These are phyloP conservation scores for Salmo trutta DNA, from an alignment of 2,797 vertebrate genomes.

Conservation along the genomic window DNA sequence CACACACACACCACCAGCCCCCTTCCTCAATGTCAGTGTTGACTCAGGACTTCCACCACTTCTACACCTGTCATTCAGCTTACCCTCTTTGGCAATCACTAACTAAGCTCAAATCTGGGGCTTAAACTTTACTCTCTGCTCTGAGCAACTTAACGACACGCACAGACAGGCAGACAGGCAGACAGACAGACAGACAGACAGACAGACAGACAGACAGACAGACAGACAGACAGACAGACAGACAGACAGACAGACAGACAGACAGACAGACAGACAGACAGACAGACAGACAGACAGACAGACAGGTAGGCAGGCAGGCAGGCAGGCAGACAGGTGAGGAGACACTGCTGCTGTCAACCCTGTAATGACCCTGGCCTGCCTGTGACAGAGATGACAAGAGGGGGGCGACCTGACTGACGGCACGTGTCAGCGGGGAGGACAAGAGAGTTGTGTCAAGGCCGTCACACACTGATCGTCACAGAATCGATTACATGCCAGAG, in stretches of 20 bases:
- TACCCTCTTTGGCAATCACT: background rate
- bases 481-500: conserved; percentile 33
- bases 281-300: background rate
- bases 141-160: background rate
- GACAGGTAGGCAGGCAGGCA: background rate
- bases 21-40: background rate
- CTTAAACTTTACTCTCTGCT: background rate
- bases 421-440: background rate
- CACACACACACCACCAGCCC: background rate
- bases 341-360: background rate
- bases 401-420: background rate
- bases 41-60: background rate
- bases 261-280: background rate
- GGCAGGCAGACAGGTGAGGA: background rate
- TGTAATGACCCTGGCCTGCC: background rate
- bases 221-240: background rate
- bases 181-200: too few species aligned
- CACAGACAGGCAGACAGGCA: background rate
- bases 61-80: background rate
- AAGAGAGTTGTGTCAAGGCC: background rate
- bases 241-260: background rate
- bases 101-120: background rate
- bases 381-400: background rate
- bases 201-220: background rate
- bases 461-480: conserved; percentile 7